Base-by-base conservation (phyloP, 2,113 vertebrate genomes). In the Hiodon tergisus region DNA sequence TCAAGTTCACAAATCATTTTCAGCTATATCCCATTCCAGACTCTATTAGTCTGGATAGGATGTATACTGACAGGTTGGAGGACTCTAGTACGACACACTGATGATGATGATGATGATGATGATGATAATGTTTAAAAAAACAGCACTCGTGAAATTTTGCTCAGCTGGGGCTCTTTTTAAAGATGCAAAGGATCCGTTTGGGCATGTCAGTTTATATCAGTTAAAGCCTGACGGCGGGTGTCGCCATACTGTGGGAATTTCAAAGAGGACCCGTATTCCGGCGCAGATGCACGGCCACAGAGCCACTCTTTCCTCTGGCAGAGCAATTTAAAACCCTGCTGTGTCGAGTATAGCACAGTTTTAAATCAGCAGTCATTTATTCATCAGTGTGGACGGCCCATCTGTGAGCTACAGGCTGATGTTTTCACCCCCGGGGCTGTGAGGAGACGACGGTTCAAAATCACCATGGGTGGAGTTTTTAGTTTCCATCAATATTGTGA, bases 161-260 rank as follows among this genome's bases (percentile, higher is more conserved):
- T 31, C 55, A 46, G 65, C 31, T 6, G 7, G 65, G 70, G 60
- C 54, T 57, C 60, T 71, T 14, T 10, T 71, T 54, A 71, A 71
- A 71, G 50, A 59, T 71, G 70, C 70, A 71, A 48, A 71, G 70
- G 69, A 71, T 71, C n/a, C 69, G 55, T 17, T 71, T 58, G 58
- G 55, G 55, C 61, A 16, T 3, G 6, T 6, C 61, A 2, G 3
- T 16, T 16, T 60, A 48, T 59, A 48, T 71, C 70, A 11, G 8
- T 47, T 31, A 57, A 9, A 59, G 54, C 70, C 55, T 11, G 46
- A 7, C 8, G 46, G 65, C 8, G 31, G 4, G 10, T 46, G 68
- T 69, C 6, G 68, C 68, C 67, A 69, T 5, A 51, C 67, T 52
- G 46, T 53, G 3, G 16, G 69, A 50, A 9, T 59, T 71, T 71